phyloP scores from a whole-genome alignment of 1,140 invertebrate genomes.

The Drosophila lacertosa region DNA sequence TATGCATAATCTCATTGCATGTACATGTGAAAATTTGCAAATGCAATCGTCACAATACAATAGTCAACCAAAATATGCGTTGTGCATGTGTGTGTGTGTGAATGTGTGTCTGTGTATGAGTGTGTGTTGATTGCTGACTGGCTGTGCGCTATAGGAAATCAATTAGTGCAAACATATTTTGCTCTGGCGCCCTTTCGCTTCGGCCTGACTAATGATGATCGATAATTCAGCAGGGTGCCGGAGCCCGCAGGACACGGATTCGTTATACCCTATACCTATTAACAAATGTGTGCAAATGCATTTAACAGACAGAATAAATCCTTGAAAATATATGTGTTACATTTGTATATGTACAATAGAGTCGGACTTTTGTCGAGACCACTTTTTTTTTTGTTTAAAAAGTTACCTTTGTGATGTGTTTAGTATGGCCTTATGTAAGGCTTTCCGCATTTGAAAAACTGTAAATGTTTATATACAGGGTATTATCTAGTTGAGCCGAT shows the following conservation, averaged over 20 bases:
- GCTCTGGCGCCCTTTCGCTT: slow-evolving; percentile 41
- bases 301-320: background rate
- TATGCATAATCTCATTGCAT: slow-evolving; percentile 62
- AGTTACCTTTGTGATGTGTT: no score
- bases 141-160: slow-evolving; percentile 49
- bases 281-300: background rate
- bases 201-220: slow-evolving; percentile 58
- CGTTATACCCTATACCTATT: slow-evolving; percentile 4
- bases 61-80: background rate
- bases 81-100: slow-evolving; percentile 8
- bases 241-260: background rate
- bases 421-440: no score
- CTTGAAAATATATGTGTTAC: no score
- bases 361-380: no score
- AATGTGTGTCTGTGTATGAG: slow-evolving; percentile 5
- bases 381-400: no score
- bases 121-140: slow-evolving; percentile 13
- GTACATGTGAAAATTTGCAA: slow-evolving; percentile 62
- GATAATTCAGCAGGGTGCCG: slow-evolving; percentile 54
- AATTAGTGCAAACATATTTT: slow-evolving; percentile 72
- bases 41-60: slow-evolving; percentile 61
- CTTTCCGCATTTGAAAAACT: no score
- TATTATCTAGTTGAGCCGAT: no score
- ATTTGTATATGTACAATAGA: no score
- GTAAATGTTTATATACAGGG: no score